Conservation (phyloP, 2,888 invertebrate species). For the Lithophane socia region DNA sequence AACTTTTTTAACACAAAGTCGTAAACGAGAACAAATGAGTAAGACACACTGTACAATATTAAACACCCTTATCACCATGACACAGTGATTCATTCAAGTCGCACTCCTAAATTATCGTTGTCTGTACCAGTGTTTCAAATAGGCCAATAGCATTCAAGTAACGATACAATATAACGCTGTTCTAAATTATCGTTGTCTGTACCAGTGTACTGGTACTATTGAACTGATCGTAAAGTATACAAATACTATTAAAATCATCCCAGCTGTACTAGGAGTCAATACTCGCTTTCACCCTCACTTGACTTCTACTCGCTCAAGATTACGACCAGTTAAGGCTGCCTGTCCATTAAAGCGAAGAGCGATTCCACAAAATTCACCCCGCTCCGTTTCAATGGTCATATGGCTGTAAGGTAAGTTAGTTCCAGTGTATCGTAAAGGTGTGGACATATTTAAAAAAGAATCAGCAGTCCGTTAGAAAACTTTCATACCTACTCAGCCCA, state of each 20-base stretch:
- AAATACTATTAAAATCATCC: conserved; percentile 10
- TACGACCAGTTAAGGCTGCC: conserved; percentile 17
- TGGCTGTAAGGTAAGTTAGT: not conserved
- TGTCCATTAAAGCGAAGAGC: conserved; percentile 3
- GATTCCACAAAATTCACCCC: not conserved
- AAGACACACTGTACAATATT: conserved; percentile 30
- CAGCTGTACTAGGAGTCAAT: conserved; percentile 31
- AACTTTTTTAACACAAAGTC: not conserved
- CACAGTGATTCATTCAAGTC: conserved; percentile 25
- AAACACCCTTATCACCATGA: conserved; percentile 36
- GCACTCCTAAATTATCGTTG: not conserved
- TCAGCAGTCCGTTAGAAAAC: not conserved
- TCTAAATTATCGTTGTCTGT: conserved; percentile 4
- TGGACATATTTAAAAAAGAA: not conserved
- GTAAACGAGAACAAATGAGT: not conserved
- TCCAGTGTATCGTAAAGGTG: not conserved
- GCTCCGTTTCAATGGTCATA: not conserved
- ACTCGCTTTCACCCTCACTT: conserved; percentile 32
- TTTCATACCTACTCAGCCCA: not conserved
- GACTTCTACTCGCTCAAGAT: conserved; percentile 37
- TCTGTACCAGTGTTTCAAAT: not conserved
- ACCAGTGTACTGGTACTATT: not conserved
- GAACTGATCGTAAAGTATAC: conserved; percentile 5
- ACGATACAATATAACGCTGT: not conserved
- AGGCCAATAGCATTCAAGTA: not conserved